Percentiles rank a stretch among this genome's conserved stretches.
phyloP scores from a whole-genome alignment of 1,140 invertebrate genomes.

The Lasaia peninsularis region DNA sequence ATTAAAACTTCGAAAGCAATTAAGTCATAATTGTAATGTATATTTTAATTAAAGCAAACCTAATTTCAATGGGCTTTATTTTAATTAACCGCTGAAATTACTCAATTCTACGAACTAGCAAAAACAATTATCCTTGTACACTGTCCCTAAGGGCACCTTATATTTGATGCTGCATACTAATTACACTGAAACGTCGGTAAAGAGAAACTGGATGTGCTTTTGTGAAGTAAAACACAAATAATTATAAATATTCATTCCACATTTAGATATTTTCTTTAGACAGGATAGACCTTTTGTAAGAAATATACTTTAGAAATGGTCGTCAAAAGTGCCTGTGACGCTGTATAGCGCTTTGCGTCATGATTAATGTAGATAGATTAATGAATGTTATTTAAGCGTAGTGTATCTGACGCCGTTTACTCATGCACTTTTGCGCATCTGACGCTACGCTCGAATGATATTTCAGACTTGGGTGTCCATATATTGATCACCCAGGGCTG shows the following conservation, averaged over 20 bases:
- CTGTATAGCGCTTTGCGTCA: too few relatives aligned
- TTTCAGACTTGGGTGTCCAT: too few relatives aligned
- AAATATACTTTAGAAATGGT: too few relatives aligned
- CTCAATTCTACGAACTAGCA: slow-evolving; percentile 10
- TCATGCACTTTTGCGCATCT: too few relatives aligned
- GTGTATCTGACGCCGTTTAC: too few relatives aligned
- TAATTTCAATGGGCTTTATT: slow-evolving; percentile 4
- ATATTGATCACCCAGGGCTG: too few relatives aligned
- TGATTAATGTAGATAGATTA: too few relatives aligned
- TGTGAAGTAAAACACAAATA: not conserved
- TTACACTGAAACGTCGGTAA: slow-evolving; percentile 9
- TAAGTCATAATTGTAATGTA: not conserved
- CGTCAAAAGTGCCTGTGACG: too few relatives aligned
- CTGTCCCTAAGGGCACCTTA: slow-evolving; percentile 16
- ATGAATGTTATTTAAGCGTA: too few relatives aligned
- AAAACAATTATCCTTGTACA: slow-evolving; percentile 22
- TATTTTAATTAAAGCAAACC: slow-evolving; percentile 10
- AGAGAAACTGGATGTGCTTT: slow-evolving; percentile 11
- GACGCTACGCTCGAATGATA: too few relatives aligned
- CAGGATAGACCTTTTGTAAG: too few relatives aligned
- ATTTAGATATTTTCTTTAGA: not conserved
- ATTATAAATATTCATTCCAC: not conserved
- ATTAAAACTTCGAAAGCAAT: slow-evolving; percentile 8
- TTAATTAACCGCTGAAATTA: slow-evolving; percentile 5
- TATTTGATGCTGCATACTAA: slow-evolving; percentile 25